Base-by-base conservation (phyloP, 2,888 invertebrate species). In the Carcina quercana region DNA sequence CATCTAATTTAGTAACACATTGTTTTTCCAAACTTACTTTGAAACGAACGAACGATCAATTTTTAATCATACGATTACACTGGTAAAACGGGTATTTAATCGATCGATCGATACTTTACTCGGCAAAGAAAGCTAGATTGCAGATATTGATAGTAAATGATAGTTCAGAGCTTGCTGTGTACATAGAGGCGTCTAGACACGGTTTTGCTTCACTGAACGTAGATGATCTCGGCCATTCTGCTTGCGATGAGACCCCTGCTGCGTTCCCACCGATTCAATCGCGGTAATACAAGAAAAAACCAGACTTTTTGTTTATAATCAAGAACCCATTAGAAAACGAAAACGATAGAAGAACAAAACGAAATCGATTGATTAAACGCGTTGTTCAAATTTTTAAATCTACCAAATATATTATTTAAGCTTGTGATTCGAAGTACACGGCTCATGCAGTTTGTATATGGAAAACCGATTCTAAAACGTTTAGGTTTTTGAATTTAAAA, bases 161-260 rank as follows among this genome's bases (percentile, higher is more conserved):
- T 48, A 59, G 57, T 62, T n/a, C n/a, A n/a, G n/a, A n/a, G n/a
- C n/a, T 60, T 34, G 32, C 8, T 28, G 60, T 66, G 59, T 59
- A 63, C 58, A 54, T 50, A 58, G 54, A 49, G 45, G 46, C 53
- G 73, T 79, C 78, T 80, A 79, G 79, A 76, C 78, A 52, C 57
- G 68, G 74, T 78, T 79, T 73, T 73, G 73, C 71, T 70, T 64
- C 55, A 54, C 46, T 69, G 65, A 60, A 43, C 55, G 13, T 56
- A 62, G 63, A 59, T 59, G 55, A 57, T 59, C 59, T 53, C 30
- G n/a, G n/a, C 48, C 51, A 50, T 55, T 53, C 52, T 45, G 53
- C 56, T 56, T 69, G 74, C 57, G 71, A 72, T 68, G 53, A 66
- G 57, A 53, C 67, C 58, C 78, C 72, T 70, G 71, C 72, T 66